Conservation (phyloP, 1,140 invertebrate genomes). For the Cheumatopsyche charites region DNA sequence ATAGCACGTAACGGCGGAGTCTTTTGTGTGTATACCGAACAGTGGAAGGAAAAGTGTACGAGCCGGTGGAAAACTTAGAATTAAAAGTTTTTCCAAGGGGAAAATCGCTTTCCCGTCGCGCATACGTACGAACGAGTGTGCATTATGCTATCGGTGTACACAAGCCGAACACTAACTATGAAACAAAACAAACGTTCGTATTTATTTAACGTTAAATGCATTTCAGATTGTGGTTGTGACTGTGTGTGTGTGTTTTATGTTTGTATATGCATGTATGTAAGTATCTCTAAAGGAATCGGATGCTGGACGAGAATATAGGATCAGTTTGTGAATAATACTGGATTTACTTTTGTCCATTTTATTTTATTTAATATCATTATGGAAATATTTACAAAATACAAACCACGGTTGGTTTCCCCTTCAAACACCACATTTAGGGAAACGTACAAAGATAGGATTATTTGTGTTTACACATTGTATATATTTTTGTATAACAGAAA, state of each 20-base stretch:
- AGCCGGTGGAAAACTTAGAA: slow-evolving; percentile 21
- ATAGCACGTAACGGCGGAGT: slow-evolving; percentile 21
- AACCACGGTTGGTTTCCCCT: slow-evolving; percentile 28
- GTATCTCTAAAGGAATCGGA: not conserved
- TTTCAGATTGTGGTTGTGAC: too few species aligned
- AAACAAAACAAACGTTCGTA: slow-evolving; percentile 20
- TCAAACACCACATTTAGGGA: not conserved
- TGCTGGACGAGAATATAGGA: not conserved
- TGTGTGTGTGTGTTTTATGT: too few species aligned
- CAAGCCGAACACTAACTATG: not conserved
- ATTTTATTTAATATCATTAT: slow-evolving; percentile 42
- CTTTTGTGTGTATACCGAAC: slow-evolving; percentile 1
- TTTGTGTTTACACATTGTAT: slow-evolving; percentile 23
- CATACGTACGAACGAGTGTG: not conserved
- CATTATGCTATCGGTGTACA: too few species aligned
- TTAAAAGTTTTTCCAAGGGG: slow-evolving; percentile 31
- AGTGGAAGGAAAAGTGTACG: not conserved
- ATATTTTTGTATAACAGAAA: slow-evolving; percentile 22
- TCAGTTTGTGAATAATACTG: not conserved
- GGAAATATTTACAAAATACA: slow-evolving; percentile 49
- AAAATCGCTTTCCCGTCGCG: slow-evolving; percentile 24
- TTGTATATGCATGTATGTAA: not conserved
- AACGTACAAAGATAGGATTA: slow-evolving; percentile 32
- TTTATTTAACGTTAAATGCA: slow-evolving; percentile 13
- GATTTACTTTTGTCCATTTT: not conserved